Conservation (phyloP, 2,797 vertebrate species). For the Arctocebus calabarensis region DNA sequence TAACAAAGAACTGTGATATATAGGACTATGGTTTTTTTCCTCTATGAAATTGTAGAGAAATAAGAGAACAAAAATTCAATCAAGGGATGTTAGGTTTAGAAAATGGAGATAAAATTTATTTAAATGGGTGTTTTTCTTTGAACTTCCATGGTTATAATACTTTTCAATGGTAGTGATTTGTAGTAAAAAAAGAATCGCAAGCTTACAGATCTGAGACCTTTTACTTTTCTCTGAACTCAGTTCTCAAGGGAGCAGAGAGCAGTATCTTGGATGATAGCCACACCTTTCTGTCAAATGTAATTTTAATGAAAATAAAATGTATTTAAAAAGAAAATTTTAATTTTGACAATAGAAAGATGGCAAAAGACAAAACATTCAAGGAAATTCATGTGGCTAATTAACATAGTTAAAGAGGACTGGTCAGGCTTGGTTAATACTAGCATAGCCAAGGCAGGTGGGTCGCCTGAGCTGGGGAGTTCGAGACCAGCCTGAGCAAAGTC, state of each 20-base stretch:
- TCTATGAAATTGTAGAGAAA: slow-evolving; percentile 47
- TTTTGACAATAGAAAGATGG: not conserved
- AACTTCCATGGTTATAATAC: not conserved
- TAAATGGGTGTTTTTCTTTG: not conserved
- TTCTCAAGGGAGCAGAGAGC: not conserved
- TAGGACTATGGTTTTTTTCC: not conserved
- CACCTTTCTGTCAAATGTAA: not conserved
- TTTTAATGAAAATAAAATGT: slow-evolving; percentile 36
- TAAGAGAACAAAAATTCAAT: slow-evolving; percentile 3
- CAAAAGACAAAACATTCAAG: not conserved
- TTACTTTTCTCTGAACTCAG: not conserved
- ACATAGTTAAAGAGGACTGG: no score
- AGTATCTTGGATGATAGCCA: not conserved
- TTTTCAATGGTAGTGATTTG: slow-evolving; percentile 31
- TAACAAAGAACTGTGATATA: not conserved
- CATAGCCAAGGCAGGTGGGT: no score
- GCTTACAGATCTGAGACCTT: not conserved
- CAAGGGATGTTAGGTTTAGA: slow-evolving; percentile 25
- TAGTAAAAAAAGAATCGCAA: not conserved
- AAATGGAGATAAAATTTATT: slow-evolving; percentile 27
- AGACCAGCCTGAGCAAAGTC: no score
- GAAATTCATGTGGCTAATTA: not conserved
- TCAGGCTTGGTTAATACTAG: no score
- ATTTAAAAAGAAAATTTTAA: slow-evolving; percentile 12
- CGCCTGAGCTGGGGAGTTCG: no score